phyloP scores from a whole-genome alignment of 2,113 vertebrate species.

The Rhegmatorhina hoffmannsi region DNA sequence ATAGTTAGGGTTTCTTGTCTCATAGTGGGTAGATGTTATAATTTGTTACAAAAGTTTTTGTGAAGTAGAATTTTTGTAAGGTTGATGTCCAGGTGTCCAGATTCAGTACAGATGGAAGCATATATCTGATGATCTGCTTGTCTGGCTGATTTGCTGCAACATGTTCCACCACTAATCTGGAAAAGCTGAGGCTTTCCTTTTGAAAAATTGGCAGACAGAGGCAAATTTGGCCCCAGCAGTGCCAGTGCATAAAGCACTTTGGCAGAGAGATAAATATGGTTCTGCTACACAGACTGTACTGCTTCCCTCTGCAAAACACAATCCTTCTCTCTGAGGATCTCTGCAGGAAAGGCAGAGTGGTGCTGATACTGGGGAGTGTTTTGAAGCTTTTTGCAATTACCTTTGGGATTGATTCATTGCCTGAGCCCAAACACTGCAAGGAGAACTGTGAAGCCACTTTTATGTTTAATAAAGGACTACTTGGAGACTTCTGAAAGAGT shows the following conservation, averaged over 20 bases:
- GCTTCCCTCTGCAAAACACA: not conserved
- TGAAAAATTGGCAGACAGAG: conserved; percentile 21
- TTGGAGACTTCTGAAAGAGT: not conserved
- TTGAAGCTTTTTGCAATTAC: not conserved
- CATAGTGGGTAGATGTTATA: not conserved
- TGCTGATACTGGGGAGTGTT: not conserved
- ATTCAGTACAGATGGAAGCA: not conserved
- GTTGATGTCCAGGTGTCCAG: not conserved
- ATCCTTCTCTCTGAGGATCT: not conserved
- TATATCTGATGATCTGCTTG: not conserved
- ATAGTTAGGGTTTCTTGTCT: not conserved
- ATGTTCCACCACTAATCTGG: conserved; percentile 4
- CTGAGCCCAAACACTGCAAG: not conserved
- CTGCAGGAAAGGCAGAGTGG: not conserved
- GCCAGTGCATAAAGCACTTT: not conserved
- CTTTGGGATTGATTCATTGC: not conserved
- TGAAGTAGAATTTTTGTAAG: not conserved
- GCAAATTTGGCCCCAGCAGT: not conserved
- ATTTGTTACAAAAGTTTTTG: not conserved
- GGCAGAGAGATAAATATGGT: conserved; percentile 14
- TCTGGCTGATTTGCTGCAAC: conserved; percentile 1
- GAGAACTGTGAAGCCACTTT: not conserved
- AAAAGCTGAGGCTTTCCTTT: conserved; percentile 22
- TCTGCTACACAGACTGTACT: not conserved
- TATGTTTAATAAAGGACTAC: not conserved